These are phyloP conservation scores for Sebastes paucispinis DNA, from an alignment of 2,797 vertebrate genomes.

Conservation along the genomic window DNA sequence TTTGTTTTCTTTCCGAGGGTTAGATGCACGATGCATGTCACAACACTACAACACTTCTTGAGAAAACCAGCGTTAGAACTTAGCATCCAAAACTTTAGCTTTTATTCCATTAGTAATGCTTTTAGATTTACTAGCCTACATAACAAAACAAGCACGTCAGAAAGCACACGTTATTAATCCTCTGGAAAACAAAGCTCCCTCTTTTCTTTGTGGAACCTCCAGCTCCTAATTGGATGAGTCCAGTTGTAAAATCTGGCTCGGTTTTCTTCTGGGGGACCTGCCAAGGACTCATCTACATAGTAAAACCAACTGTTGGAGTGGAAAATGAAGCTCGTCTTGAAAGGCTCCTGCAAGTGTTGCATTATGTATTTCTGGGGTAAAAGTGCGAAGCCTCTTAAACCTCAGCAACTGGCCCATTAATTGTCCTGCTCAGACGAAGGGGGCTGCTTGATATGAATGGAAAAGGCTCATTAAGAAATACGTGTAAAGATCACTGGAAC, in stretches of 20 bases:
- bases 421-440: not conserved
- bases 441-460: not conserved
- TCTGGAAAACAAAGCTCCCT: not conserved
- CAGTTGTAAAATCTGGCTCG: not conserved
- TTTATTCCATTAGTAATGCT: not conserved
- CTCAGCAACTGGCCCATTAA: not conserved
- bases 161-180: not conserved
- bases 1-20: no score
- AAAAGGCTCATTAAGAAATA: not conserved
- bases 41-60: not conserved
- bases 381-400: constrained; percentile 10
- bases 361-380: constrained; percentile 13
- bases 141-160: not conserved
- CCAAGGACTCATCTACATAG: constrained; percentile 42
- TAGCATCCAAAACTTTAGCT: not conserved
- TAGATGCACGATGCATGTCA: not conserved
- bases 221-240: constrained; percentile 5
- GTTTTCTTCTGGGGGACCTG: not conserved
- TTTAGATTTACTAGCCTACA: not conserved
- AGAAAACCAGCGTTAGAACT: not conserved
- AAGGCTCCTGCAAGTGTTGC: constrained; percentile 18
- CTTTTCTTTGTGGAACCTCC: not conserved
- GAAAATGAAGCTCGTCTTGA: not conserved
- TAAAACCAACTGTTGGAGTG: constrained; percentile 27
- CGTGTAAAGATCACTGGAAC: not conserved